Evolutionary conservation across 1,140 invertebrate genomes (phyloP).

Genomic region (Euura lappo): DNA sequence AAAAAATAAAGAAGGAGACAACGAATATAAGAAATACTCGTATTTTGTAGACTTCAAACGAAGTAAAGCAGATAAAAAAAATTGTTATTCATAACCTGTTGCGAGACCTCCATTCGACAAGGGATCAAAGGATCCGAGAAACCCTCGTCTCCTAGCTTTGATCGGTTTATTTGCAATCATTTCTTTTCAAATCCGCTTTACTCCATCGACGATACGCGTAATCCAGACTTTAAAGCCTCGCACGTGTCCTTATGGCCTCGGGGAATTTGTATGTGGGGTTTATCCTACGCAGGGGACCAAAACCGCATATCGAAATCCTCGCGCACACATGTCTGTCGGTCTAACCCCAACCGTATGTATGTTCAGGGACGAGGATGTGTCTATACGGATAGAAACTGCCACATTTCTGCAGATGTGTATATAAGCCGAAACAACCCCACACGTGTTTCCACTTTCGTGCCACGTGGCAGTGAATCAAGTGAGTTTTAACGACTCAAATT

Average conservation of each 20-base stretch:
- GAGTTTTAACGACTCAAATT: not conserved
- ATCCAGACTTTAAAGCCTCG: not conserved
- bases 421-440: not conserved
- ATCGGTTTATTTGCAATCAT: not conserved
- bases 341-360: too few relatives aligned
- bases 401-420: too few relatives aligned
- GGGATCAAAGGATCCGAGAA: not conserved
- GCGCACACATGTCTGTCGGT: not conserved
- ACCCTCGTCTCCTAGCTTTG: not conserved
- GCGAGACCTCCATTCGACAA: not conserved
- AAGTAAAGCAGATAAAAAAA: too few relatives aligned
- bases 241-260: not conserved
- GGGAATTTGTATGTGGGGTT: slow-evolving; percentile 1
- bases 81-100: not conserved
- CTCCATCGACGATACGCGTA: not conserved
- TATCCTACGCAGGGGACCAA: not conserved
- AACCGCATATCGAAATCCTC: not conserved
- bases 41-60: too few relatives aligned
- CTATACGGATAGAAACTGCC: too few relatives aligned
- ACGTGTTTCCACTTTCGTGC: not conserved
- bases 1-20: too few relatives aligned
- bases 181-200: not conserved
- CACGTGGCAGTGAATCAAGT: not conserved
- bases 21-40: too few relatives aligned
- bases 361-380: too few relatives aligned